Percentiles rank a stretch among this genome's conserved stretches.
These are phyloP conservation scores for Myotis myotis DNA, from an alignment of 2,797 vertebrate species.

Conservation along the genomic window DNA sequence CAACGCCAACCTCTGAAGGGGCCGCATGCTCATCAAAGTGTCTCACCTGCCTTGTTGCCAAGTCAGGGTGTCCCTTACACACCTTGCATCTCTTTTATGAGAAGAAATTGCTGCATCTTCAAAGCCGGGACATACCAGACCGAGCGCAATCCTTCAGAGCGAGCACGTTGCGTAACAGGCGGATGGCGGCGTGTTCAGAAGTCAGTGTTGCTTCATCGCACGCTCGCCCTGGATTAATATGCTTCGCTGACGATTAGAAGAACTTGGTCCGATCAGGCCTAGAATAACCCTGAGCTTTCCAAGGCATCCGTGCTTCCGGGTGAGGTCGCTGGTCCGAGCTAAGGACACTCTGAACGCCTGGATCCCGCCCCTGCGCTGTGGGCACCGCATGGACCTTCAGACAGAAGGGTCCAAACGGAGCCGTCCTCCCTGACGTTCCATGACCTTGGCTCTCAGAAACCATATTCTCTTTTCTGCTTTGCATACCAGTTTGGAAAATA, in stretches of 20 bases:
- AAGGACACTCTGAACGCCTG: background rate
- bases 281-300: background rate
- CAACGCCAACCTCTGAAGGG: background rate
- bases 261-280: background rate
- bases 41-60: background rate
- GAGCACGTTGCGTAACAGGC: background rate
- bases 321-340: background rate
- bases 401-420: background rate
- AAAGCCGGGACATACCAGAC: background rate
- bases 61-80: background rate
- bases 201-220: background rate
- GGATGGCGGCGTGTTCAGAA: background rate
- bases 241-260: background rate
- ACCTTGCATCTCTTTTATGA: background rate
- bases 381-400: background rate
- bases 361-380: rapidly evolving
- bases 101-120: background rate
- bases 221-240: background rate
- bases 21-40: background rate
- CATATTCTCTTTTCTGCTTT: background rate
- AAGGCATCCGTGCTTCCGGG: background rate
- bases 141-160: background rate
- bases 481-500: background rate
- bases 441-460: background rate
- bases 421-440: background rate